Percentiles rank a stretch among this genome's conserved stretches.
These are phyloP conservation scores for Neoniphon sammara DNA, from an alignment of 2,797 vertebrate genomes.

Conservation along the genomic window DNA sequence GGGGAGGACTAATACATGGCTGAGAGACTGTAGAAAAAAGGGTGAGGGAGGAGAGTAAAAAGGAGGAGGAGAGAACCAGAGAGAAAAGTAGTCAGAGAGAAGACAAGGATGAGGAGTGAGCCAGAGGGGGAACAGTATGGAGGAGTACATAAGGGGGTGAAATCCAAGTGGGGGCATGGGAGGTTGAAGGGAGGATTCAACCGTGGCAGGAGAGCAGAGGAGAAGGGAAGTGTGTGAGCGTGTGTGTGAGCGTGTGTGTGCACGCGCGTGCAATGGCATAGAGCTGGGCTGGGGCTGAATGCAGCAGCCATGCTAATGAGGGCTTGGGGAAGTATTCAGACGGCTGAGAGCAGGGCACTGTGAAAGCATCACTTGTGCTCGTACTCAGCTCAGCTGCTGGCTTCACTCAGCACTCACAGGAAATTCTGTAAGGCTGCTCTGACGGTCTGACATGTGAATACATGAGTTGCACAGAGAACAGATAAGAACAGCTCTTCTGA, in stretches of 20 bases:
- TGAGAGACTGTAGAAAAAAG: conserved; percentile 50
- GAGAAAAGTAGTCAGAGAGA: conserved; percentile 59
- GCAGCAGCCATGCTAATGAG: conserved; percentile 85
- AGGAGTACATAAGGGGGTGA: conserved; percentile 73
- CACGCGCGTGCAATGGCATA: conserved; percentile 67
- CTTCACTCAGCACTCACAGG: conserved; percentile 78
- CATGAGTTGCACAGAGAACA: conserved; percentile 66
- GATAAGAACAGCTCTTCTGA: conserved; percentile 61
- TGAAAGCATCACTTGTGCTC: conserved; percentile 87
- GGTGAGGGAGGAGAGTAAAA: conserved; percentile 30
- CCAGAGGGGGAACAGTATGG: conserved; percentile 67
- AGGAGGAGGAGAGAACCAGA: conserved; percentile 27
- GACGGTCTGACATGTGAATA: conserved; percentile 76
- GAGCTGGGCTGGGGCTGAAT: conserved; percentile 78
- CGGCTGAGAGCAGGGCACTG: conserved; percentile 74
- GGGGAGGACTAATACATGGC: conserved; percentile 55
- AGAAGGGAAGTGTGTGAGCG: conserved; percentile 21
- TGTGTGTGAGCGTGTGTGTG: conserved; percentile 17
- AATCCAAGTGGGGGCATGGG: conserved; percentile 65
- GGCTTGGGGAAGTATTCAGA: conserved; percentile 78
- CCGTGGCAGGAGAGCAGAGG: conserved; percentile 49
- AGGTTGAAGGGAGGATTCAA: conserved; percentile 60
- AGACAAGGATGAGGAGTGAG: conserved; percentile 60
- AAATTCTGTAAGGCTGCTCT: conserved; percentile 73
- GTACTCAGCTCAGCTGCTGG: conserved; percentile 83